Conservation (phyloP, 2,797 vertebrate genomes). For the Iguana delicatissima region DNA sequence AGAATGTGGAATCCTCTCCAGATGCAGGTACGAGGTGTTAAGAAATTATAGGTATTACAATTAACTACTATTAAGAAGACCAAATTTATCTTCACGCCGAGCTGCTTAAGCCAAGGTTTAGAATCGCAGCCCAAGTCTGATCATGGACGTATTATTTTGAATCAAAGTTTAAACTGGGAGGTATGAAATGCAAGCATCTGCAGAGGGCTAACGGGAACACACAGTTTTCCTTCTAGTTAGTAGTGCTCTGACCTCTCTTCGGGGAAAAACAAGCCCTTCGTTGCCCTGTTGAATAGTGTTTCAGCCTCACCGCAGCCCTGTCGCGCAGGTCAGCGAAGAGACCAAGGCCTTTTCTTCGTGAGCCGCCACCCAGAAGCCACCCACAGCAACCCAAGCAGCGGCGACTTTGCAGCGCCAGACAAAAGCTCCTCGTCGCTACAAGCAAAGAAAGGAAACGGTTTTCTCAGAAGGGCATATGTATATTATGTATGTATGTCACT, state of each 20-base stretch:
- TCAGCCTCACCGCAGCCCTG: slow-evolving; percentile 16
- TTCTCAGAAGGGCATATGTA: slow-evolving; percentile 7
- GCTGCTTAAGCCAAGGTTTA: neutral
- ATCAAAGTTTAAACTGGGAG: neutral
- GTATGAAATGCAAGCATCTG: neutral
- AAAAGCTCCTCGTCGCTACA: slow-evolving; percentile 11
- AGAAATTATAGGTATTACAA: neutral
- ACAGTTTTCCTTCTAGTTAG: neutral
- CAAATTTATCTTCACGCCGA: neutral
- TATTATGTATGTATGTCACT: neutral
- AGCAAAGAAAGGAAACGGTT: slow-evolving; percentile 18
- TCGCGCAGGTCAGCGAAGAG: slow-evolving; percentile 10
- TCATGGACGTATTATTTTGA: neutral
- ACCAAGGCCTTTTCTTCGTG: neutral
- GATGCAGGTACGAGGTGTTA: neutral
- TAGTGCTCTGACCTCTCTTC: neutral
- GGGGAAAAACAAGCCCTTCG: neutral
- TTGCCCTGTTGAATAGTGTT: slow-evolving; percentile 33
- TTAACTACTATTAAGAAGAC: too few species aligned
- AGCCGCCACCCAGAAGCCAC: neutral
- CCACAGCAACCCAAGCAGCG: neutral
- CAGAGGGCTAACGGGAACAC: neutral
- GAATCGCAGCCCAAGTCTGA: neutral
- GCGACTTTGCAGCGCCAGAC: slow-evolving; percentile 4
- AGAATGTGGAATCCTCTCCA: neutral